These are phyloP conservation scores for Charina bottae DNA, from an alignment of 2,113 vertebrate species.

Conservation along the genomic window DNA sequence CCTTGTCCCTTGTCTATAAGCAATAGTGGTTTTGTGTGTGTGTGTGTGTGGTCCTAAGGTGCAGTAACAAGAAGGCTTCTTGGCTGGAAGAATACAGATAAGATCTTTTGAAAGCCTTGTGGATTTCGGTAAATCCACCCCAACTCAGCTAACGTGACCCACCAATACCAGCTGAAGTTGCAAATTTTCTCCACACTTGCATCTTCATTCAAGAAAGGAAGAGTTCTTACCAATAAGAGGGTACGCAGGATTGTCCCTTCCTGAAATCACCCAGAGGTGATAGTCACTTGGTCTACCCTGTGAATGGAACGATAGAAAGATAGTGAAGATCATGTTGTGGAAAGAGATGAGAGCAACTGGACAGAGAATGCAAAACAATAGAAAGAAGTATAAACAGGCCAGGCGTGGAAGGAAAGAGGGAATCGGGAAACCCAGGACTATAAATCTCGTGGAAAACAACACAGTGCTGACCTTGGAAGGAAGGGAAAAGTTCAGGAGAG, in stretches of 20 bases:
- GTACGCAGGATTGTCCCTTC: constrained; percentile 74
- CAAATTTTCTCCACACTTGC: background rate
- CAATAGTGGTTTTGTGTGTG: background rate
- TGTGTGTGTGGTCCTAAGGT: background rate
- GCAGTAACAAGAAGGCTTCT: background rate
- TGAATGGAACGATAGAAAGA: constrained; percentile 29
- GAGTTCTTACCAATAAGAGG: constrained; percentile 78
- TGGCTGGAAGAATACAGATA: background rate
- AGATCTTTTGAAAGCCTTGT: background rate
- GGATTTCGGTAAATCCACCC: background rate
- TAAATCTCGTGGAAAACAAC: background rate
- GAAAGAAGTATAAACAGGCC: background rate
- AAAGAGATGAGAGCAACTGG: constrained; percentile 9
- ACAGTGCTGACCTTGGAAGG: accelerated
- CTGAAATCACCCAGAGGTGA: constrained; percentile 77
- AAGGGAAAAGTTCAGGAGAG: background rate
- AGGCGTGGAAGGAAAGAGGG: background rate
- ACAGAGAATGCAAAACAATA: background rate
- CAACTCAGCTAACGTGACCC: background rate
- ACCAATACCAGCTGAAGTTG: background rate
- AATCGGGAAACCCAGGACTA: background rate
- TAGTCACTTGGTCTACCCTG: constrained; percentile 72
- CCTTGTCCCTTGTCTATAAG: background rate
- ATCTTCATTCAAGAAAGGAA: background rate
- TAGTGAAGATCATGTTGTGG: background rate